Base-by-base conservation (phyloP, 1,140 invertebrate genomes). In the Tribolium madens region DNA sequence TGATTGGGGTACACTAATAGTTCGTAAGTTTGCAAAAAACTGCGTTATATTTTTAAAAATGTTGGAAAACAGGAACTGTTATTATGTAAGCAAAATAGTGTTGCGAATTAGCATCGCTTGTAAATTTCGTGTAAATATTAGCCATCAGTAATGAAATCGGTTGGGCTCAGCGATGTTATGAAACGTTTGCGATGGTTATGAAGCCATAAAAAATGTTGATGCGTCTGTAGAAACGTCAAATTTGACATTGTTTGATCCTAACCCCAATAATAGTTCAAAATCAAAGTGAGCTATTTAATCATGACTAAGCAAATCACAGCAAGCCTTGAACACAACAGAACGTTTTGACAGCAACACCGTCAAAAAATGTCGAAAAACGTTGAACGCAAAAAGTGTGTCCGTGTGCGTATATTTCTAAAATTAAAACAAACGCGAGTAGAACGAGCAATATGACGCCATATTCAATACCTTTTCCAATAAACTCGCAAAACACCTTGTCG, bases 381-480 rank as follows among this genome's bases (percentile, higher is more conserved):
- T 5, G 21, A 57, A 26, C 2, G 17, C 7, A 3, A 26, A 26
- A 26, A 26, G 21, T 26, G 21, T n/a, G 57, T 64, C 57, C 10
- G 57, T 64, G 52, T 57, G 21, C 57, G 57, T 64, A 57, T 76
- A 83, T 17, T 12, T 86, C 86, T 87, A 86, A 86, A 86, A 86
- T 87, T 87, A 87, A 83, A 86, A 83, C 81, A 83, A 86, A 83
- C 81, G 78, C 77, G 78, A 83, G 69, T 79, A 46, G 12, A 18
- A 42, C 77, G 78, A 21, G 77, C 85, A 81, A 83, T 85, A 85
- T 84, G 88, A 88, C 89, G 88, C 89, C 89, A 89, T 89, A 89
- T 89, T 89, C 87, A 85, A 82, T 85, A 84, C 84, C 83, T 86
- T 85, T 84, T 81, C 76, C 26, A 81, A 84, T 83, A 84, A 80